Percentiles rank a stretch among this genome's conserved stretches.
phyloP scores from a whole-genome alignment of 2,797 vertebrate species.

The Nasua narica region DNA sequence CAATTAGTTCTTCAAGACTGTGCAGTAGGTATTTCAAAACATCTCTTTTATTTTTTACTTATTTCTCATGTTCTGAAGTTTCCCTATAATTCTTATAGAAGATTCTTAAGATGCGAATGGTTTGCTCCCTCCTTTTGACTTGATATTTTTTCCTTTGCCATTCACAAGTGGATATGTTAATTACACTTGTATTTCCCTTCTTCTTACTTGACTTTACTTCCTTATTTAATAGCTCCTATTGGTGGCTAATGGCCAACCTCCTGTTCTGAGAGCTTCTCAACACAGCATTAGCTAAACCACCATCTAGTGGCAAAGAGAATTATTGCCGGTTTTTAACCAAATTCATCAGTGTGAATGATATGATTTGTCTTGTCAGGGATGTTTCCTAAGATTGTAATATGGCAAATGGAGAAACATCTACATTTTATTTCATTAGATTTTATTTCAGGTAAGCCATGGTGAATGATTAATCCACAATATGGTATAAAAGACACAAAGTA shows the following conservation, averaged over 20 bases:
- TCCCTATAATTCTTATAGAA: not conserved
- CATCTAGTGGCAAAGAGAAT: not conserved
- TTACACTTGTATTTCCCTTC: not conserved
- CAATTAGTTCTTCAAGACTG: not conserved
- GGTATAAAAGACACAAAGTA: not conserved
- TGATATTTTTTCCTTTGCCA: not conserved
- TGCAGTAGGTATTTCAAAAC: not conserved
- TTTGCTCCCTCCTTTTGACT: not conserved
- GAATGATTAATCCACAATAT: not conserved
- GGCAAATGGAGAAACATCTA: not conserved
- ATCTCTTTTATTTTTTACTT: not conserved
- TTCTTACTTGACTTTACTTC: not conserved
- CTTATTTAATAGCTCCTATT: not conserved
- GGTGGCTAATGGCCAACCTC: not conserved
- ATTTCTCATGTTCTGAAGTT: not conserved
- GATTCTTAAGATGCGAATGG: not conserved
- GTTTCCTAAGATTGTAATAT: not conserved
- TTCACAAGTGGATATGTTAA: not conserved
- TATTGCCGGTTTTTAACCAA: not conserved
- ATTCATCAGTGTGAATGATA: not conserved
- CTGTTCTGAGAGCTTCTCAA: not conserved
- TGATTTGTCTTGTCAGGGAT: not conserved
- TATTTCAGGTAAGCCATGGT: not conserved
- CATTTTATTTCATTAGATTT: not conserved
- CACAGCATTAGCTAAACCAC: not conserved